phyloP scores from a whole-genome alignment of 2,888 invertebrate genomes.

The Colletes collaris region DNA sequence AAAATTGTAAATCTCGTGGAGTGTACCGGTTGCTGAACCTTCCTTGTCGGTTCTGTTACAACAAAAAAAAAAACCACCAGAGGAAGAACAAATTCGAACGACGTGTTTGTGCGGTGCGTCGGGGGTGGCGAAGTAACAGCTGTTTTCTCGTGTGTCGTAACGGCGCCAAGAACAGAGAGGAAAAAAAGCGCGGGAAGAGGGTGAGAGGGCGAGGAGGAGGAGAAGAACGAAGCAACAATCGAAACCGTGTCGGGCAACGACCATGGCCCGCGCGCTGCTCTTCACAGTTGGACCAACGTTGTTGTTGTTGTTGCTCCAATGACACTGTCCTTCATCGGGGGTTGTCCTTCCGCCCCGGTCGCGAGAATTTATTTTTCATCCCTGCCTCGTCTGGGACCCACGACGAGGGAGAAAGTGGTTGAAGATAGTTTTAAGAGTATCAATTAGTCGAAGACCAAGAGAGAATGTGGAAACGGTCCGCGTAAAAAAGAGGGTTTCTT shows the following conservation, averaged over 20 bases:
- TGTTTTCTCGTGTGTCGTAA: slow-evolving; percentile 69
- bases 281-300: slow-evolving; percentile 60
- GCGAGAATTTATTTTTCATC: slow-evolving; percentile 12
- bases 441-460: slow-evolving; percentile 36
- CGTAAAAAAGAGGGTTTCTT: slow-evolving; percentile 39
- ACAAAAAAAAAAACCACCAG: no score
- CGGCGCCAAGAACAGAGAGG: slow-evolving; percentile 50
- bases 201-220: slow-evolving; percentile 27
- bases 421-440: slow-evolving; percentile 6
- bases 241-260: slow-evolving; percentile 71
- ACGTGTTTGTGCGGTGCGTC: slow-evolving; percentile 67
- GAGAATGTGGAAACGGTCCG: background rate
- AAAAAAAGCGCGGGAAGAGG: slow-evolving; percentile 55
- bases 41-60: no score
- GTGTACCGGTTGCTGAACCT: no score
- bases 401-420: slow-evolving; percentile 12
- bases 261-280: slow-evolving; percentile 64
- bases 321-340: slow-evolving; percentile 53
- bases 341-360: slow-evolving; percentile 6
- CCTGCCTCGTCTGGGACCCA: background rate
- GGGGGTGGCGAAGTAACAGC: slow-evolving; percentile 64
- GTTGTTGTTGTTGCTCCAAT: slow-evolving; percentile 67
- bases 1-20: no score
- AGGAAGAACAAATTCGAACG: slow-evolving; percentile 61
- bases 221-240: slow-evolving; percentile 69